phyloP scores from a whole-genome alignment of 92 coral and sea anemone genomes.

The Epizoanthus illoricatus region DNA sequence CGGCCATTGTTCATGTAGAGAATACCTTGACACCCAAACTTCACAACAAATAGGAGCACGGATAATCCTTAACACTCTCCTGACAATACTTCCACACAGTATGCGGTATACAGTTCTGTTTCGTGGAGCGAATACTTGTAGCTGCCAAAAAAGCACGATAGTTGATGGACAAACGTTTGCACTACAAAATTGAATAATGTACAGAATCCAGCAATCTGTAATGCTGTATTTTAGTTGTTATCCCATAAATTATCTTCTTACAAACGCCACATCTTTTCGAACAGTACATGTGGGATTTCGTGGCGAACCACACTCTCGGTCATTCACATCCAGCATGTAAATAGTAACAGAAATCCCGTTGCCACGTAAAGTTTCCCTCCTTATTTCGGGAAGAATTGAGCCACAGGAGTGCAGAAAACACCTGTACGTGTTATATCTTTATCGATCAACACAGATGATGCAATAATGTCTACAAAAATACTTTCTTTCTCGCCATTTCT shows the following conservation, averaged over 20 bases:
- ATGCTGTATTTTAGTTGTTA: not conserved
- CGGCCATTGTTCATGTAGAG: constrained; percentile 69
- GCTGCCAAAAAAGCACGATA: not conserved
- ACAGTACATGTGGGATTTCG: constrained; percentile 1
- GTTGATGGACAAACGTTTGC: not conserved
- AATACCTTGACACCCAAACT: not conserved
- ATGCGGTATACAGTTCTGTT: not conserved
- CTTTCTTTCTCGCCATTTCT: constrained; percentile 29
- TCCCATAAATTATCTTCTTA: not conserved
- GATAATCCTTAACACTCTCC: not conserved
- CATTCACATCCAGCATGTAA: constrained; percentile 38
- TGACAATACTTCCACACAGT: no score
- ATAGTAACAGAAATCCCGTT: constrained; percentile 69
- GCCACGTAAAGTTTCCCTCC: constrained; percentile 71
- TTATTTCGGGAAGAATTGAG: constrained; percentile 8
- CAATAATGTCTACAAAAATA: not conserved
- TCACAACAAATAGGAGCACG: not conserved
- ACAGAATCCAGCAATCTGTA: not conserved
- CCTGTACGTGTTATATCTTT: not conserved
- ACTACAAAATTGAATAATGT: not conserved
- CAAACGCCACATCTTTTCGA: not conserved
- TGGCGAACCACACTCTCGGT: constrained; percentile 1
- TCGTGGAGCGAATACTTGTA: not conserved
- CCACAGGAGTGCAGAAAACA: constrained; percentile 8
- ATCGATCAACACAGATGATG: not conserved